These are phyloP conservation scores for Eidolon dupreanum DNA, from an alignment of 2,797 vertebrate species.

Conservation along the genomic window DNA sequence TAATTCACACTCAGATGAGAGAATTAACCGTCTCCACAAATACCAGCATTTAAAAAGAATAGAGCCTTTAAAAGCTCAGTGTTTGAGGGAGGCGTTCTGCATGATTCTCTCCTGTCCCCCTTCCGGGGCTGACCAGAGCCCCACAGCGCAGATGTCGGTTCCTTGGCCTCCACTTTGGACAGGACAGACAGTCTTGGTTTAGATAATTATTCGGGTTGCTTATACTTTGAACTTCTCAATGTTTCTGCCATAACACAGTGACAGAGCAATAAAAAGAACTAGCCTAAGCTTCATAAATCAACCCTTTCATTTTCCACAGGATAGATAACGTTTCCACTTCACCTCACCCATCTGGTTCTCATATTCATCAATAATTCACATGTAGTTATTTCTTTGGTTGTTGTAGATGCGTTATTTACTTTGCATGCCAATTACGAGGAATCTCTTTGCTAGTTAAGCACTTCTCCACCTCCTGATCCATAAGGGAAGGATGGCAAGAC, in stretches of 20 bases:
- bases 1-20: not conserved
- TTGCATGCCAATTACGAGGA: not conserved
- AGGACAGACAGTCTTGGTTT: constrained; percentile 7
- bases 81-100: not conserved
- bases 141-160: not conserved
- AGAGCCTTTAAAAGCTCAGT: not conserved
- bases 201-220: not conserved
- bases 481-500: not conserved
- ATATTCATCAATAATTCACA: not conserved
- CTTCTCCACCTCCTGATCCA: not conserved
- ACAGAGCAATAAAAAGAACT: constrained; percentile 23
- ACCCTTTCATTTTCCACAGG: not conserved
- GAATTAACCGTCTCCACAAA: not conserved
- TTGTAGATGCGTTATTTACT: not conserved
- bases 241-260: constrained; percentile 31
- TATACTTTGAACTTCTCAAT: constrained; percentile 34
- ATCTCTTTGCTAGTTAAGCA: not conserved
- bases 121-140: not conserved
- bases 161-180: not conserved
- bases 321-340: not conserved
- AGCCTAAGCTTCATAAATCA: not conserved
- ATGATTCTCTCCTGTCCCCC: not conserved
- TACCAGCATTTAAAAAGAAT: not conserved
- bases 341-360: not conserved
- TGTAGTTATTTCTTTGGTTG: not conserved